A percentile compares a stretch with the other conserved stretches of the same genome.
Conservation (phyloP, 2,113 vertebrate species). For the Baryphthengus martii region DNA sequence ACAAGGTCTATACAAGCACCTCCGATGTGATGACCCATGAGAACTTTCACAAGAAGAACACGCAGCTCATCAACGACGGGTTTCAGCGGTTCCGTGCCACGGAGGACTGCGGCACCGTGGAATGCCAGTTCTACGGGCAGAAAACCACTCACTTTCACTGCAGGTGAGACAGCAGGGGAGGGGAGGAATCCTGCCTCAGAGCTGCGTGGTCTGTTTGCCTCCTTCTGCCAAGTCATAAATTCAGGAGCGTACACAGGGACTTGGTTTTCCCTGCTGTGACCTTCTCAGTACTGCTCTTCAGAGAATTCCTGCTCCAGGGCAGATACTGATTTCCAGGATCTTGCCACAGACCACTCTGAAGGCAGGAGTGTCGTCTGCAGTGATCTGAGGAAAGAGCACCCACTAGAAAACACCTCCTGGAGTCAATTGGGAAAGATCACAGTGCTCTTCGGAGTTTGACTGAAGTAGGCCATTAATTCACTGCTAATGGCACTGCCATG, state of each 20-base stretch:
- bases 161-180: conserved; percentile 78
- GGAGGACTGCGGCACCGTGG: conserved; percentile 93
- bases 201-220: neutral
- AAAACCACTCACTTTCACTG: conserved; percentile 99
- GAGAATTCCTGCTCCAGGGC: neutral
- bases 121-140: conserved; percentile 96
- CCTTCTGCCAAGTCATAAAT: neutral
- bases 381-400: neutral
- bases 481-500: neutral
- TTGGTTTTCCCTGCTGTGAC: neutral
- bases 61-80: conserved; percentile 97
- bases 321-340: neutral
- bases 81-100: conserved; percentile 98
- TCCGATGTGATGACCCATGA: conserved; percentile 99
- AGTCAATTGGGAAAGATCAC: neutral
- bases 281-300: neutral
- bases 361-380: neutral
- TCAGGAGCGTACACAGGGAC: neutral
- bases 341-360: neutral
- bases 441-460: neutral
- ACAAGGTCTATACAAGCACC: conserved; percentile 98
- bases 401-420: neutral
- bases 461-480: neutral
- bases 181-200: neutral
- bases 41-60: conserved; percentile 99